Evolutionary conservation across 2,113 vertebrate genomes (phyloP).

Genomic region (Oceanites oceanicus): DNA sequence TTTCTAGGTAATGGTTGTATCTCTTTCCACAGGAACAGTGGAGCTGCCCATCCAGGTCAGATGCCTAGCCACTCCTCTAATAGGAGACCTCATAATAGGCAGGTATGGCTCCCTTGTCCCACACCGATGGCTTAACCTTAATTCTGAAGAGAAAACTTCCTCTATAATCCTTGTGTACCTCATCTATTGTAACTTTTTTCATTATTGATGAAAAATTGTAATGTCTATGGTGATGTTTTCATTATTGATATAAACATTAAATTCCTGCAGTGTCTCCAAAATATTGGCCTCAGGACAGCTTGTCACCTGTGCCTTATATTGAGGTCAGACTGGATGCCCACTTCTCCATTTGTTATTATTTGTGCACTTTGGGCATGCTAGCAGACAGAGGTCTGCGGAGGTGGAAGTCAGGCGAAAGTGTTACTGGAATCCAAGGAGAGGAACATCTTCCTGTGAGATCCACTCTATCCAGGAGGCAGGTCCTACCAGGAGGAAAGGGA

Average conservation of each 20-base stretch:
- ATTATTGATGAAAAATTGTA: background rate
- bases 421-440: background rate
- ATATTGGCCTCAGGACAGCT: background rate
- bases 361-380: fast-evolving
- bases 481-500: background rate
- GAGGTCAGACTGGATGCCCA: background rate
- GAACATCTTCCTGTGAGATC: background rate
- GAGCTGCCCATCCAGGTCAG: background rate
- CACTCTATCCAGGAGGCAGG: background rate
- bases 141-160: background rate
- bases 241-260: background rate
- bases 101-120: background rate
- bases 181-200: background rate
- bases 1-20: background rate
- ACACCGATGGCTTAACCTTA: background rate
- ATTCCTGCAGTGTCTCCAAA: background rate
- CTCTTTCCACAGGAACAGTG: background rate
- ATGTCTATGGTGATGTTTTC: background rate
- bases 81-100: background rate
- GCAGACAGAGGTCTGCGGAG: background rate
- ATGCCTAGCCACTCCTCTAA: background rate
- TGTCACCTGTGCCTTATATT: background rate
- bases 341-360: background rate
- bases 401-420: background rate
- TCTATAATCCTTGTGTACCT: background rate